Evolutionary conservation across 1,140 invertebrate species (phyloP).

Genomic region (Pomphorhynchus laevis): DNA sequence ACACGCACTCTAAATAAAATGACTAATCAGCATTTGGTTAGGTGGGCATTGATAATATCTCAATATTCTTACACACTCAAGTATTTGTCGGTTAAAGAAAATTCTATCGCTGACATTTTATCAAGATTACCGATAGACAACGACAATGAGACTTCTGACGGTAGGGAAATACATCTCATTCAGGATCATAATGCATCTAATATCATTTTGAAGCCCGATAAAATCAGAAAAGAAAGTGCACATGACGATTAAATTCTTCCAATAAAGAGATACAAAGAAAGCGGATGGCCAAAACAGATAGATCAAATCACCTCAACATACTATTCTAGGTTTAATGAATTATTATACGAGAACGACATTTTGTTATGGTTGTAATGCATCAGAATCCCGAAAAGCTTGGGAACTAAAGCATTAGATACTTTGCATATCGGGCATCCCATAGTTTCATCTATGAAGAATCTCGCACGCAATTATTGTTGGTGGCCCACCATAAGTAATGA

Average conservation of each 20-base stretch:
- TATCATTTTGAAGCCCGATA: not conserved
- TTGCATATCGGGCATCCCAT: conserved; percentile 20
- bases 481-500: conserved; percentile 20
- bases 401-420: conserved; percentile 13
- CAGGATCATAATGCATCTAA: not conserved
- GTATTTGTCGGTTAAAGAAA: too few relatives aligned
- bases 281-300: not conserved
- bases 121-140: conserved; percentile 1
- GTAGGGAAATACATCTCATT: too few relatives aligned
- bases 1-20: too few relatives aligned
- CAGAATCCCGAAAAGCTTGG: conserved; percentile 14
- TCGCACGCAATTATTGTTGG: conserved; percentile 18
- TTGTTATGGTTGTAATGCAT: conserved; percentile 9
- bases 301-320: not conserved
- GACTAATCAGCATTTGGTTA: too few relatives aligned
- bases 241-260: too few relatives aligned
- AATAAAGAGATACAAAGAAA: too few relatives aligned
- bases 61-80: too few relatives aligned
- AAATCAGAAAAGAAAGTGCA: not conserved
- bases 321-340: not conserved
- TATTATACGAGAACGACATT: not conserved
- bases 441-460: conserved; percentile 19
- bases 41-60: too few relatives aligned
- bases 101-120: conserved; percentile 14
- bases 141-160: not conserved